Percentiles rank a stretch among this genome's conserved stretches.
These are phyloP conservation scores for Neopipo cinnamomea DNA, from an alignment of 2,113 vertebrate genomes.

Conservation along the genomic window DNA sequence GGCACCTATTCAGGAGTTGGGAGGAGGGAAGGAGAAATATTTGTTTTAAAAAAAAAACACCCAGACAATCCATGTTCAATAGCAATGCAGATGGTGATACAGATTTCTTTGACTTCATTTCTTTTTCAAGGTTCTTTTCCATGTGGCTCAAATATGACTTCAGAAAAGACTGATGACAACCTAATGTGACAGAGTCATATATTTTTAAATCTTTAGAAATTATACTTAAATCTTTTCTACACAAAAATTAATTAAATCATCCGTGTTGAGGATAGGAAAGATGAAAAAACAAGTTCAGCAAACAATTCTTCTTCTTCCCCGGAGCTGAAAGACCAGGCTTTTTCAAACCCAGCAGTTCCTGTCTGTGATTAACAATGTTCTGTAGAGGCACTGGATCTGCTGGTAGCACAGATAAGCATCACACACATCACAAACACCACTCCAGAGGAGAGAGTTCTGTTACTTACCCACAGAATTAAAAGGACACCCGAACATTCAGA, in stretches of 20 bases:
- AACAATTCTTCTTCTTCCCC: background rate
- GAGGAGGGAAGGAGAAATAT: too few species aligned
- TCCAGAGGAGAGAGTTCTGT: background rate
- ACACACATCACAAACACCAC: too few species aligned
- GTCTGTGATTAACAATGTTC: rapidly evolving
- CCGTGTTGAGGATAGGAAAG: background rate
- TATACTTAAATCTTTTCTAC: background rate
- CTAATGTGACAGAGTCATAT: background rate
- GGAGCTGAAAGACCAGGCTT: background rate
- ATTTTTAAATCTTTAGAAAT: background rate
- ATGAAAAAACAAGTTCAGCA: background rate
- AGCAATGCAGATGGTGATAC: background rate
- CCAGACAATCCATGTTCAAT: background rate
- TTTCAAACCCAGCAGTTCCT: background rate
- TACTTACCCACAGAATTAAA: background rate
- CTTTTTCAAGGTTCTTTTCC: background rate
- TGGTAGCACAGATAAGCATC: background rate
- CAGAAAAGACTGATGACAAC: background rate
- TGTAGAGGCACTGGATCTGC: background rate
- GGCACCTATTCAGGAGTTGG: background rate
- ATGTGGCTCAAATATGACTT: background rate
- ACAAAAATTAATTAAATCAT: background rate
- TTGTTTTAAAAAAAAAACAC: background rate
- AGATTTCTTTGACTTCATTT: background rate
- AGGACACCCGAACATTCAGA: background rate